Base-by-base conservation (phyloP, 2,888 invertebrate species). In the Incurvaria masculella region DNA sequence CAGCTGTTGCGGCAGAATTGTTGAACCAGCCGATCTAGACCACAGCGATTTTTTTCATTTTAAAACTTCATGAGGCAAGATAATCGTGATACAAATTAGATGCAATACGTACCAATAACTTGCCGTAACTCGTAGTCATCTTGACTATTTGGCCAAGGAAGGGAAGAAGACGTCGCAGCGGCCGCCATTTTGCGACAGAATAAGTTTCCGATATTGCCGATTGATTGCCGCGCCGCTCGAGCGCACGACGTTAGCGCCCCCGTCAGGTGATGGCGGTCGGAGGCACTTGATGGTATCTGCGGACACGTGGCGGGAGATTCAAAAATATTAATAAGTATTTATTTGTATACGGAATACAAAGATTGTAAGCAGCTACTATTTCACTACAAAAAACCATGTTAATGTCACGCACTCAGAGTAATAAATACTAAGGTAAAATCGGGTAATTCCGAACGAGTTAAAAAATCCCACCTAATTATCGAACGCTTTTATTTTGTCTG, bases 41-140 rank as follows among this genome's bases (percentile, higher is more conserved):
- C 23, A 23, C 23, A 10, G 23, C 10, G 5, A 23, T 23, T 10
- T 6, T 23, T 23, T 23, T 5, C 23, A n/a, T n/a, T n/a, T 10
- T 23, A 10, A 23, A 23, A 23, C 6, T 23, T 6, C 23, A 23
- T 10, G 5, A 10, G 23, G 23, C 23, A 23, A 23, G 20, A 45
- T 43, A 44, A 44, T 27, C 21, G 38, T n/a, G 21, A 41, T 33
- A 42, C 43, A 58, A 64, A 21, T 10, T 33, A 42, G 21, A n/a
- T 52, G 45, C 48, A 54, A 49, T 52, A 83, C 85, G 81, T 76
- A 91, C 94, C 94, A 65, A 97, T 96, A 62, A 96, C 91, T 79
- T 96, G 95, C 59, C 89, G 86, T 61, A 97, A 76, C 74, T 94
- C 94, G 75, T 97, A 97, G 71, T 93, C 92, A 65, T 93, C 91